Evolutionary conservation across 2,797 vertebrate species (phyloP), one percentile per base, ranked within the genome.

Genomic region (Karalla daura): DNA sequence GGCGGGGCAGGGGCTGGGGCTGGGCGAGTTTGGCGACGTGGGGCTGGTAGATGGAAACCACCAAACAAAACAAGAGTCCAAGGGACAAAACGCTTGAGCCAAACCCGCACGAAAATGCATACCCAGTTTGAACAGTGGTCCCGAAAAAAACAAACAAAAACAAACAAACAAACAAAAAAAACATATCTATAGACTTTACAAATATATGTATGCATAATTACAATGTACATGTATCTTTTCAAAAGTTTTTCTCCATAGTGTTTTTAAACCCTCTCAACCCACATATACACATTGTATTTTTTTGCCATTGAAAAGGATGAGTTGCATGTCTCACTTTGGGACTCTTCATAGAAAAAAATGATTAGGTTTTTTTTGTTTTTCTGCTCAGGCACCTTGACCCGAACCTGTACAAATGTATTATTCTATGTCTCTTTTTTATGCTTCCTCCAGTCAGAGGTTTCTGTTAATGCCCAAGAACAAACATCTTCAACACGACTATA

Each of bases 381-480:
- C 84, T 84, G 74, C 79, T 89, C 85, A 91, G 87, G 85, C 87
- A 86, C 65, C 49, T 82, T 84, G 52, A 81, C 81, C 85, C 80
- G 84, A 87, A 84, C 89, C 90, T 92, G 87, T 93, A 92, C 91
- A 94, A 86, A 91, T 84, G 86, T 84, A 79, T 86, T 74, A 70
- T 87, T 83, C 55, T 76, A 70, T 79, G 60, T 87, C 80, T 85
- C 73, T 85, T 81, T 87, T 86, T 68, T 84, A 56, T 88, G 67
- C 64, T 74, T 80, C 76, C 83, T 81, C 78, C 47, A 54, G 60
- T 81, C 72, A 65, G 87, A 90, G 85, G 80, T 88, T 92, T 86
- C 72, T 87, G 83, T 87, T 93, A 94, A 94, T 93, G 92, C 91
- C 92, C 93, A 86, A 91, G 90, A 92, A 88, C 86, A 87, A 91